These are phyloP conservation scores for Tryphoninae sp. DNA, from an alignment of 2,888 invertebrate genomes.

Conservation along the genomic window DNA sequence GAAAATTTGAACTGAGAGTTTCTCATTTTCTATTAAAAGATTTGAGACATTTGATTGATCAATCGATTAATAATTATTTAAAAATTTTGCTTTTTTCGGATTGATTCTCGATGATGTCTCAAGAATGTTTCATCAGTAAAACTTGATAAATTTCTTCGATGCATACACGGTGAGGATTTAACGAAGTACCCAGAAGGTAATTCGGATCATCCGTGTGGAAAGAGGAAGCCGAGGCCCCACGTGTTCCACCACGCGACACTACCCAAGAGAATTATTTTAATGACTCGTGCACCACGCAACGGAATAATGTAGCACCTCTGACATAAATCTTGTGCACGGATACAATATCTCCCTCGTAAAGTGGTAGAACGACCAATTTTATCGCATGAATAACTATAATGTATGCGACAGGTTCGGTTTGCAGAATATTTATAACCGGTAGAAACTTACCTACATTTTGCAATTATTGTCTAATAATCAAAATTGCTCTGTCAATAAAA, in stretches of 20 bases:
- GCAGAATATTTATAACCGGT: neutral
- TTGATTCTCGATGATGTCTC: slow-evolving; percentile 14
- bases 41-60: neutral
- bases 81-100: neutral
- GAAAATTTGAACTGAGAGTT: neutral
- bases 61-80: neutral
- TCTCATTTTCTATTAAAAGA: neutral
- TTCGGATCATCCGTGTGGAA: slow-evolving; percentile 24
- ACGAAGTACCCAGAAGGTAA: slow-evolving; percentile 31
- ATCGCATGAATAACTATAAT: neutral
- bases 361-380: neutral
- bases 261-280: slow-evolving; percentile 46
- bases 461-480: neutral
- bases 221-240: neutral
- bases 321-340: neutral
- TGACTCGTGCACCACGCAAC: neutral
- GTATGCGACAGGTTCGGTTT: neutral
- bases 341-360: neutral
- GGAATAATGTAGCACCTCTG: neutral
- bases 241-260: slow-evolving; percentile 21
- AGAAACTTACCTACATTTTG: neutral
- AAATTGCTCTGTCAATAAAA: neutral
- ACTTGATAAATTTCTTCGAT: slow-evolving; percentile 7
- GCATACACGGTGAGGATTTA: neutral
- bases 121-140: neutral